Base-by-base conservation (phyloP, 2,113 vertebrate species). In the Carollia perspicillata region DNA sequence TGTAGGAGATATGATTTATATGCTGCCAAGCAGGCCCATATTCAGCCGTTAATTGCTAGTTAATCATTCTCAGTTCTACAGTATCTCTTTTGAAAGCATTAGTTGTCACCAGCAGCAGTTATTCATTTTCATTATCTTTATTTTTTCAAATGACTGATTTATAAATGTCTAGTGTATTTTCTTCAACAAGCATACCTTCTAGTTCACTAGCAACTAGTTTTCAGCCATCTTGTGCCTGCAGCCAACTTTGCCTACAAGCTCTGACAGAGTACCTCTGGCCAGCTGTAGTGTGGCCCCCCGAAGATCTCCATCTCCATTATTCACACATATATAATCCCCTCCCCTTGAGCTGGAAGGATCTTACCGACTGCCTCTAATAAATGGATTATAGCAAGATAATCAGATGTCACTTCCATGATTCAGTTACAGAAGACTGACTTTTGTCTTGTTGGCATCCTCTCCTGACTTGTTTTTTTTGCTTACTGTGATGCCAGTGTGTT, bases 71-170 rank as follows among this genome's bases (percentile, higher is more conserved):
- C 11, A 60, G 6, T 16, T 26, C 18, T 89, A 40, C 8, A 8
- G 13, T 85, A 6, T 66, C 37, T 75, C 17, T 74, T 55, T 84
- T 14, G 23, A 40, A 92, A 86, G 30, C 37, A 86, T 89, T 68
- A 81, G 5, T 90, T 91, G 16, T 92, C 53, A 84, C n/a, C 26
- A 93, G n/a, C 12, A 89, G 66, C 12, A 79, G 53, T 14, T 26
- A 79, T 66, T 87, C n/a, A 60, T 79, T 74, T 86, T 14, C n/a
- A 75, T 89, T 85, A 86, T 86, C 44, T 33, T 93, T 71, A 77
- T 28, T 83, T 92, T 78, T 71, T 47, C 8, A 79, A 75, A 87
- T 37, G 28, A 26, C 37, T 90, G 33, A 89, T 81, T 91, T 84
- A 68, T 55, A 86, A n/a, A n/a, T 79, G 9, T 42, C 42, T 16